These are phyloP conservation scores for Apodemia hepburni DNA, from an alignment of 2,888 invertebrate species.

Conservation along the genomic window DNA sequence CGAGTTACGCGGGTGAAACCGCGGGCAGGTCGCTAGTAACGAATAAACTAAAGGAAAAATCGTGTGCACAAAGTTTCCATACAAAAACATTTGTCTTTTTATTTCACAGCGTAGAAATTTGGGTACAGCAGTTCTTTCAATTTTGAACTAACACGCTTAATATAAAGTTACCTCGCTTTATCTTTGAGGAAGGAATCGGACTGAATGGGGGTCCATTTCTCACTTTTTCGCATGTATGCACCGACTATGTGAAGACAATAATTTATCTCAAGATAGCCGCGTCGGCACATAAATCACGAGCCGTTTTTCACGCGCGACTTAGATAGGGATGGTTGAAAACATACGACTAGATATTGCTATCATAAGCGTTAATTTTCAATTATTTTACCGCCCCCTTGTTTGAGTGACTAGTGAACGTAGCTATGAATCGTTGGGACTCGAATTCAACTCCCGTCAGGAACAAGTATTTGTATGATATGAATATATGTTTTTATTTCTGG, in stretches of 20 bases:
- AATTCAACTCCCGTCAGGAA: no score
- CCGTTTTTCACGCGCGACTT: constrained; percentile 52
- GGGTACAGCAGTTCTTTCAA: constrained; percentile 16
- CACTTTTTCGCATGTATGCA: constrained; percentile 59
- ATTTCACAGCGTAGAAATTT: constrained; percentile 4
- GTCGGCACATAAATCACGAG: constrained; percentile 62
- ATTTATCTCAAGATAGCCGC: constrained; percentile 64
- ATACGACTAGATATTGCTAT: constrained; percentile 31
- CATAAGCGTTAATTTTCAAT: no score
- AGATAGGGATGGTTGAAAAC: constrained; percentile 36
- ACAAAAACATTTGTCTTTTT: constrained; percentile 9
- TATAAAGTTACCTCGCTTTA: constrained; percentile 20
- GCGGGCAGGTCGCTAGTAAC: no score
- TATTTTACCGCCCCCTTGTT: no score
- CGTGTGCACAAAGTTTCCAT: background rate
- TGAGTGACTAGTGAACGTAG: no score
- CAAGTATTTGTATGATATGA: no score
- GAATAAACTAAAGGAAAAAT: no score
- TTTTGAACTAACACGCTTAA: constrained; percentile 23
- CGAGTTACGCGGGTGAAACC: no score
- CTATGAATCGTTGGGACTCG: no score
- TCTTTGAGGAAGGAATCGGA: constrained; percentile 24
- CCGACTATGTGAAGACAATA: constrained; percentile 50
- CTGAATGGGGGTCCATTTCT: constrained; percentile 41
- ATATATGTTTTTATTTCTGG: no score